These are phyloP conservation scores for Serrognathus titanus DNA, from an alignment of 2,888 invertebrate species.

Conservation along the genomic window DNA sequence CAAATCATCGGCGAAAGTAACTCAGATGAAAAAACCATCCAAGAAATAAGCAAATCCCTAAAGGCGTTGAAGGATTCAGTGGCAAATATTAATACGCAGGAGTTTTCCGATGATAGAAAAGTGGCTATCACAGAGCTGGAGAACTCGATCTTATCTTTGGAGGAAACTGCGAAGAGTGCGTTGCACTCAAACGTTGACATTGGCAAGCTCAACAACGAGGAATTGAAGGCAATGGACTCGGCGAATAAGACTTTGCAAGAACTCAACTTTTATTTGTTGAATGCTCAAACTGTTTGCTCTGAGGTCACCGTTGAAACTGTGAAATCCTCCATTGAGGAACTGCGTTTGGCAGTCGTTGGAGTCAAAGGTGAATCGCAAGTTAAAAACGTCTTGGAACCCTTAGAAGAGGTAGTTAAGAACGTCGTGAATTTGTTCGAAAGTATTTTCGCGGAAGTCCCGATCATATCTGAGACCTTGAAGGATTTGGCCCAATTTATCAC, in stretches of 20 bases:
- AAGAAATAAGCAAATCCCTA: conserved; percentile 28
- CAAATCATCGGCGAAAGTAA: not conserved
- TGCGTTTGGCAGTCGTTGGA: conserved; percentile 40
- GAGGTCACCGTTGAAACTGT: conserved; percentile 32
- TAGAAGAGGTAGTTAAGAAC: conserved; percentile 45
- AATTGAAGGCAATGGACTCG: conserved; percentile 35
- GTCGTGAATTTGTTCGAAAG: conserved; percentile 44
- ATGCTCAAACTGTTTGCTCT: conserved; percentile 7
- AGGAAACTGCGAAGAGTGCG: conserved; percentile 25
- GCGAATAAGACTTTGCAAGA: conserved; percentile 36
- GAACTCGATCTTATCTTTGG: conserved; percentile 36
- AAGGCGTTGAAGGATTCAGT: conserved; percentile 33
- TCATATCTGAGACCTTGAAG: conserved; percentile 4
- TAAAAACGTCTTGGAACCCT: conserved; percentile 39
- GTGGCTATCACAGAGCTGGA: conserved; percentile 37
- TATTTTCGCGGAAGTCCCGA: conserved; percentile 26
- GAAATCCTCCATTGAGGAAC: conserved; percentile 40
- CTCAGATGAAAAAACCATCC: conserved; percentile 19
- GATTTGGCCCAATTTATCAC: conserved; percentile 1
- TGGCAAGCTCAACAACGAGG: conserved; percentile 30
- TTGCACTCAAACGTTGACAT: conserved; percentile 21
- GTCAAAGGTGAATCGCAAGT: conserved; percentile 38
- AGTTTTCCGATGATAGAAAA: conserved; percentile 31
- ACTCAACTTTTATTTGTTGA: conserved; percentile 33
- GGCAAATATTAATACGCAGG: conserved; percentile 34